Evolutionary conservation across 2,888 invertebrate genomes (phyloP), one percentile per base, ranked within the genome.

Genomic region (Epinotia demarniana): DNA sequence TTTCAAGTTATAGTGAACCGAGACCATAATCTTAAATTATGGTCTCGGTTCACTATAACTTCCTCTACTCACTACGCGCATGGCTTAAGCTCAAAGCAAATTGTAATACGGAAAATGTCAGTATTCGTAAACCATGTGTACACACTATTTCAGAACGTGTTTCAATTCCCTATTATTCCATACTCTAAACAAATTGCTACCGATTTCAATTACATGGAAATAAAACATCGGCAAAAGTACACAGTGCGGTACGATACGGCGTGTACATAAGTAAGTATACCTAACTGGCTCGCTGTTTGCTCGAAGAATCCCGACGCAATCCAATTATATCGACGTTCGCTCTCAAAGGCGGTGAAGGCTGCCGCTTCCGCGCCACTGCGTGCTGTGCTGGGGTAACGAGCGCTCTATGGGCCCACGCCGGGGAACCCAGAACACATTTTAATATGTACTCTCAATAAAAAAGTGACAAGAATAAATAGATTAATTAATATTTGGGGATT

Each of bases 311-410:
- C 83, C 82, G 82, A 84, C 83, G 88, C 89, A 89, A 92, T 92
- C 91, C 91, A 92, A 92, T 92, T 92, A 92, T 86, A 87, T 86
- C 84, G 86, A 87, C 84, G 87, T 87, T 87, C 86, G 87, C 84
- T 80, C 80, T 90, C 91, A 91, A 92, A 91, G 88, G 85, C 83
- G 79, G 79, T 81, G 85, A 86, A 84, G 87, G 86, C 85, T 39
- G 75, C 78, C 79, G 78, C 79, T 84, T 86, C 84, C 84, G 82
- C 80, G 77, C 79, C 72, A 58, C 64, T 46, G 72, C 69, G 43
- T 23, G 53, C 39, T 53, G 33, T 39, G 53, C 39, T 53, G 19
- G 58, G 64, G 69, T 73, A 73, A 76, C 76, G 68, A 73, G 53
- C 12, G 72, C 61, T 53, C 11, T 60, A n/a, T 9, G 64, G 43